phyloP scores from a whole-genome alignment of 2,113 vertebrate genomes.

The Myrmophylax atrothorax region DNA sequence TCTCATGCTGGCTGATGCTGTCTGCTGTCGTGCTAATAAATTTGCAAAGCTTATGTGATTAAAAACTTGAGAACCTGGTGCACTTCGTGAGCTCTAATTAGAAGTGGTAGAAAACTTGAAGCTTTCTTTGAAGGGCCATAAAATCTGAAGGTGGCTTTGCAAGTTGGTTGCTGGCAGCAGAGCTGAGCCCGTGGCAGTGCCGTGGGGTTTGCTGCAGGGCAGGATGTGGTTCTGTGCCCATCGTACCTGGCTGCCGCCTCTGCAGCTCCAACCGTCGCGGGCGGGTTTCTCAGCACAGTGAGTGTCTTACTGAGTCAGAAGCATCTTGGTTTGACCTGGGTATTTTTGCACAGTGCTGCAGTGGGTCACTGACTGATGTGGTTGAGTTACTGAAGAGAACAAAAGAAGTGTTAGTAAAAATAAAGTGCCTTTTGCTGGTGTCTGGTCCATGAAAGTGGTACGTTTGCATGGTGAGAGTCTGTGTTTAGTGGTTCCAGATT shows the following conservation, averaged over 20 bases:
- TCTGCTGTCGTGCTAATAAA: slow-evolving; percentile 25
- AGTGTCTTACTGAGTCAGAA: neutral
- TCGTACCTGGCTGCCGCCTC: neutral
- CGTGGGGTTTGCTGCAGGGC: neutral
- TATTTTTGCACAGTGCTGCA: neutral
- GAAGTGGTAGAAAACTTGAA: neutral
- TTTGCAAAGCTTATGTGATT: neutral
- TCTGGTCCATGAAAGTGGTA: neutral
- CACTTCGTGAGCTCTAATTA: neutral
- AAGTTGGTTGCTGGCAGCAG: neutral
- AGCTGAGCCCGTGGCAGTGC: neutral
- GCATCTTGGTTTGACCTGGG: neutral
- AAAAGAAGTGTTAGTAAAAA: neutral
- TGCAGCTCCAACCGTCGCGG: neutral
- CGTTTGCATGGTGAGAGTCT: neutral
- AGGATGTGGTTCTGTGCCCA: slow-evolving; percentile 12
- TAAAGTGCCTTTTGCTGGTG: neutral
- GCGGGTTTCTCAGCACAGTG: neutral
- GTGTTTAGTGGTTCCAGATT: neutral
- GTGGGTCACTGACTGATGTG: neutral
- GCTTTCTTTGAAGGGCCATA: neutral
- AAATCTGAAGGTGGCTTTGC: neutral
- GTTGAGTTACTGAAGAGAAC: neutral
- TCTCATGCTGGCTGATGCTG: slow-evolving; percentile 2
- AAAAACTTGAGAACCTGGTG: neutral